These are phyloP conservation scores for Remorina albescens DNA, from an alignment of 2,797 vertebrate genomes.

Conservation along the genomic window DNA sequence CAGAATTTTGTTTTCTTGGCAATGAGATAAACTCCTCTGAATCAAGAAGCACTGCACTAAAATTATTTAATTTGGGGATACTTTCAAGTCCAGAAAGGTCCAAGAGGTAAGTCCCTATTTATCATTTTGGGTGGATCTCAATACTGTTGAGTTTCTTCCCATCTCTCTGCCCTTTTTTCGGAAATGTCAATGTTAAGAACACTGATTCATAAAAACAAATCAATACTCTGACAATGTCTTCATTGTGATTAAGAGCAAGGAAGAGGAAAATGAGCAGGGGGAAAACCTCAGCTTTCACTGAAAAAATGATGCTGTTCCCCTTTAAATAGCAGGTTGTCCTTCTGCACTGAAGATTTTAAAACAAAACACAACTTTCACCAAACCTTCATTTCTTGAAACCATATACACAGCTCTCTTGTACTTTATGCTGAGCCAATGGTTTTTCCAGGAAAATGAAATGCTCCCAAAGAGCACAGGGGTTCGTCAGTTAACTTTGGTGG, in stretches of 20 bases:
- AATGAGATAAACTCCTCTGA: slow-evolving; percentile 25
- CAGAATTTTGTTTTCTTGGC: slow-evolving; percentile 24
- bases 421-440: slow-evolving; percentile 36
- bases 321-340: slow-evolving; percentile 20
- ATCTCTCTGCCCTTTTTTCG: slow-evolving; percentile 16
- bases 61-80: slow-evolving; percentile 41
- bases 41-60: slow-evolving; percentile 38
- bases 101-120: slow-evolving; percentile 28
- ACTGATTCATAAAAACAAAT: slow-evolving; percentile 50
- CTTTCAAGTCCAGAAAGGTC: slow-evolving; percentile 49
- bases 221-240: slow-evolving; percentile 22
- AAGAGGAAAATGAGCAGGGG: slow-evolving; percentile 25
- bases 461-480: slow-evolving; percentile 79
- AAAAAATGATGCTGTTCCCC: slow-evolving; percentile 35
- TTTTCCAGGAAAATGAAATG: slow-evolving; percentile 52
- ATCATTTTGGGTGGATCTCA: slow-evolving; percentile 33
- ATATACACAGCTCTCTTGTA: slow-evolving; percentile 20
- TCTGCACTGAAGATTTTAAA: slow-evolving; percentile 32
- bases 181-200: slow-evolving; percentile 61
- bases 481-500: slow-evolving; percentile 73
- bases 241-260: slow-evolving; percentile 25
- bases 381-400: slow-evolving; percentile 32
- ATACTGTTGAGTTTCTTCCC: slow-evolving; percentile 27
- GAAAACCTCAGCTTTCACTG: slow-evolving; percentile 33
- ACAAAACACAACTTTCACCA: slow-evolving; percentile 19